Conservation (phyloP, 2,113 vertebrate genomes). For the Bos indicus region DNA sequence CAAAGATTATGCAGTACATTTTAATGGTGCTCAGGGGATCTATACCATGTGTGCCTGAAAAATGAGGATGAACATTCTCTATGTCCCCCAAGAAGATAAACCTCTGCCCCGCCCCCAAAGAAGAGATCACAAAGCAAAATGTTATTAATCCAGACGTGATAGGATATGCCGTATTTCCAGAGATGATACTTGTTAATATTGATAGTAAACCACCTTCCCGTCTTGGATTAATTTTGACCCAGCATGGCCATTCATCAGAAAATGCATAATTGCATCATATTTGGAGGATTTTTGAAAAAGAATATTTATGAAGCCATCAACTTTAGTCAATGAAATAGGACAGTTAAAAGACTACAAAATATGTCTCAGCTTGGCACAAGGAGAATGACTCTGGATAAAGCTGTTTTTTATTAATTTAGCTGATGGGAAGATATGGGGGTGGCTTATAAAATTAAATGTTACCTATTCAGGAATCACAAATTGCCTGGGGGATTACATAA, state of each 20-base stretch:
- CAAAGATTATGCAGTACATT: conserved; percentile 9
- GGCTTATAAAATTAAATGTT: background rate
- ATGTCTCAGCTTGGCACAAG: background rate
- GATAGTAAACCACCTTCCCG: background rate
- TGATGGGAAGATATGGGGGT: background rate
- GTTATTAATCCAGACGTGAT: background rate
- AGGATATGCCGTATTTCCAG: background rate
- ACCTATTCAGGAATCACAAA: background rate
- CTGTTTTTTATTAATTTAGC: background rate
- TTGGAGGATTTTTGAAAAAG: background rate
- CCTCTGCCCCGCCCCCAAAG: background rate
- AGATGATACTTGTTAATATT: background rate
- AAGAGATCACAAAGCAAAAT: background rate
- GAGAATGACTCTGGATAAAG: background rate
- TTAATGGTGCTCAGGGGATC: conserved; percentile 9
- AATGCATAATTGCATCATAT: background rate
- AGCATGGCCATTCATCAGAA: background rate
- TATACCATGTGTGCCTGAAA: background rate
- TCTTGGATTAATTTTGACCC: conserved; percentile 19
- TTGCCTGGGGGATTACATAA: background rate
- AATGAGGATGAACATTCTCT: background rate
- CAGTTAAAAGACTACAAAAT: background rate
- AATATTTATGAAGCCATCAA: conserved; percentile 49
- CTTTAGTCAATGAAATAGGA: conserved; percentile 10
- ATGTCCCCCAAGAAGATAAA: background rate